Conservation (phyloP, 35 echinoderm and acorn worm genomes). For the Ptychodera flava region DNA sequence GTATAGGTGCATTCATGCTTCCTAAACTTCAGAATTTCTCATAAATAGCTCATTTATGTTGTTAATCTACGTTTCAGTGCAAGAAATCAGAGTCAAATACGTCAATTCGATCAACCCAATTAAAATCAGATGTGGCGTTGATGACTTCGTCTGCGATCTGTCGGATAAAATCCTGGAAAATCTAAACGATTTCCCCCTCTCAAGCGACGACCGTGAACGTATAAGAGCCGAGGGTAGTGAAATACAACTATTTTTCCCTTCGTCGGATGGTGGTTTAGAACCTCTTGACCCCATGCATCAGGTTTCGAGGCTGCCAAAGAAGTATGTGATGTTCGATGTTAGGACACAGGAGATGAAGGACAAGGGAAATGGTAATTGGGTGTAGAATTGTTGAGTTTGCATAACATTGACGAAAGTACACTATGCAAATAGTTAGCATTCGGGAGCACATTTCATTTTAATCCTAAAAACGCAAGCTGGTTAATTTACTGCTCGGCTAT, state of each 20-base stretch:
- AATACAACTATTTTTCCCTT: neutral
- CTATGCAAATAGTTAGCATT: too few species aligned
- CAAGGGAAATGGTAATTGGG: neutral
- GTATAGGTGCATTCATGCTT: too few species aligned
- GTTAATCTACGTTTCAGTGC: too few species aligned
- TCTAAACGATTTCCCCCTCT: neutral
- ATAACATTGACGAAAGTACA: too few species aligned
- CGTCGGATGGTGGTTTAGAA: neutral
- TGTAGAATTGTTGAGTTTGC: too few species aligned
- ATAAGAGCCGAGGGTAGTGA: neutral
- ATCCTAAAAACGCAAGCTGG: too few species aligned
- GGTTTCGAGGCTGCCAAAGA: neutral
- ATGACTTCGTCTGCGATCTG: neutral
- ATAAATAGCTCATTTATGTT: too few species aligned
- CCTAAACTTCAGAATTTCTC: too few species aligned
- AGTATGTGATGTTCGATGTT: neutral
- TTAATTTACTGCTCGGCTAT: too few species aligned
- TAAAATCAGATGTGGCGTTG: neutral
- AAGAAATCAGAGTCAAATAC: neutral
- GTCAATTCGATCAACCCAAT: neutral
- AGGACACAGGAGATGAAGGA: neutral
- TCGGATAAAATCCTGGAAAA: neutral
- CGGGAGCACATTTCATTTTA: too few species aligned
- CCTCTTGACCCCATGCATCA: neutral
- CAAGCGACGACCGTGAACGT: neutral